Base-by-base conservation (phyloP, 64 coral and sea anemone genomes). In the Cladopsammia gracilis region DNA sequence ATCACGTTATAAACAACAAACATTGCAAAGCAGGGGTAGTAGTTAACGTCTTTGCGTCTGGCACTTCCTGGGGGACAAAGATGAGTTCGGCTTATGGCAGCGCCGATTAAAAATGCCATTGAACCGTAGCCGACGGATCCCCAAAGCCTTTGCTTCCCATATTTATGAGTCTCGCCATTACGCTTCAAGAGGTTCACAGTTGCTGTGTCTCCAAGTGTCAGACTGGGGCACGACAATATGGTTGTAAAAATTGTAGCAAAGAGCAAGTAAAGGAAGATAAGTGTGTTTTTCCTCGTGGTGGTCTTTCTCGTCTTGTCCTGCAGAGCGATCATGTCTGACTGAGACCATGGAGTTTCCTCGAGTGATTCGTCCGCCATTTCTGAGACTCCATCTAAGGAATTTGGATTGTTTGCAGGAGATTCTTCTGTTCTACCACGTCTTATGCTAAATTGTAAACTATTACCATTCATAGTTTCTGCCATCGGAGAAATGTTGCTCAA, bases 41-140 rank as follows among this genome's bases (percentile, higher is more conserved):
- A 99, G 46, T 99, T 96, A 0, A 99, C 91, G 44, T 99, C 90
- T 75, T 96, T 99, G 15, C 84, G 75, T 22, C 93, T 93, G 6
- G 86, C 95, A 45, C 93, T 94, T 6, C 96, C 96, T 8, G 96
- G 92, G 3, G 94, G 98, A 91, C 98, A 99, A 19, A 99, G 68
- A 61, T 99, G 91, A 16, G 98, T 99, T 60, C 87, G 78, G 72
- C 98, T 99, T 5, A 99, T 88, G 1, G 98, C 95, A 14, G 98
- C 88, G 11, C 98, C 98, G 0, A 99, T 91, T 22, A 99, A 59
- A 85, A 99, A 99, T 7, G 98, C 94, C 71, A 94, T 96, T 54
- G 92, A 88, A 9, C 98, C 98, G 65, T 89, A 96, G 3, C 98
- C 98, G 42, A 99, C 91, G 19, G 98, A 99, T 16, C 98, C 98